Evolutionary conservation across 2,113 vertebrate genomes (phyloP).

Genomic region (Clarias macrocephalus): DNA sequence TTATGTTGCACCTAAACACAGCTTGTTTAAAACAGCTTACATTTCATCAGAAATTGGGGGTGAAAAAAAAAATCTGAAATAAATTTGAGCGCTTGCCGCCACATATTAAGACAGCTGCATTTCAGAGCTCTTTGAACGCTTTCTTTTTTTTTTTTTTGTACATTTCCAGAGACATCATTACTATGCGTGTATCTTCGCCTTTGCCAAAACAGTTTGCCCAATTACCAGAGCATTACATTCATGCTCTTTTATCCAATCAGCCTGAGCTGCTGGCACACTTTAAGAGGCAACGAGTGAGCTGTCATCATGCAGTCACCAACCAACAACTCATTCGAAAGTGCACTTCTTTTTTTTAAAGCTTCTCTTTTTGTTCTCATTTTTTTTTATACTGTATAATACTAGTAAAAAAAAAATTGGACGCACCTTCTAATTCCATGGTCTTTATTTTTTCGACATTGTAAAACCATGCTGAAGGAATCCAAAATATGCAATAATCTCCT

Average conservation of each 20-base stretch:
- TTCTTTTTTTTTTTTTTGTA: constrained; percentile 9
- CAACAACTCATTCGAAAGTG: constrained; percentile 13
- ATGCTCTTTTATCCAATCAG: constrained; percentile 33
- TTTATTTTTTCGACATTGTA: no score
- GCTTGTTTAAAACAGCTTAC: background rate
- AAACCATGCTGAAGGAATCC: no score
- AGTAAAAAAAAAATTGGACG: no score
- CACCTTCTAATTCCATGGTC: no score
- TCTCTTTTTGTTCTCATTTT: constrained; percentile 6
- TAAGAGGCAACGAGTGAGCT: constrained; percentile 60
- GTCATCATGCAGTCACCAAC: constrained; percentile 58
- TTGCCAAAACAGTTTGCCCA: constrained; percentile 40
- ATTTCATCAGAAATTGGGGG: background rate
- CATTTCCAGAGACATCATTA: constrained; percentile 41
- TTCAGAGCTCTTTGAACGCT: constrained; percentile 43
- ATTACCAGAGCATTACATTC: constrained; percentile 42
- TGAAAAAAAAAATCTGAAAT: background rate
- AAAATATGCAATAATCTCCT: no score
- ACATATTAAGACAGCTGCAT: constrained; percentile 13
- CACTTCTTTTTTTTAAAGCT: background rate
- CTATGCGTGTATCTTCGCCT: constrained; percentile 17
- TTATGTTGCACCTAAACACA: background rate
- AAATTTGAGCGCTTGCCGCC: background rate
- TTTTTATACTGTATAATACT: no score
- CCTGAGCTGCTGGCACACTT: constrained; percentile 59